These are phyloP conservation scores for Macrostomum lignano DNA, from an alignment of 1,140 invertebrate genomes.

Conservation along the genomic window DNA sequence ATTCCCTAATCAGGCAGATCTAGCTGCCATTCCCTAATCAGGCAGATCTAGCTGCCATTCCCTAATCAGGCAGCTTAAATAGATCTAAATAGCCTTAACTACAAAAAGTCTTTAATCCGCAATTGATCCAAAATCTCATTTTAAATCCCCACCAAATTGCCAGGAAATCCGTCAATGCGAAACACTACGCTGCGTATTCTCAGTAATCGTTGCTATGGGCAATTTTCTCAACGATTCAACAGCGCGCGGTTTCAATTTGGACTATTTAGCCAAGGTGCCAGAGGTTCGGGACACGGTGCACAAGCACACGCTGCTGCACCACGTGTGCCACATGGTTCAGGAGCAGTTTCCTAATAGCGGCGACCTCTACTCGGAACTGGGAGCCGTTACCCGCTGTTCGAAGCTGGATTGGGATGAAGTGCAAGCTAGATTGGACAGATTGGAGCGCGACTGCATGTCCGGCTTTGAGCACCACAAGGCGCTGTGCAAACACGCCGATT, in stretches of 20 bases:
- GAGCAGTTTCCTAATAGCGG: slow-evolving; percentile 66
- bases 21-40: no score
- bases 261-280: slow-evolving; percentile 82
- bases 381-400: slow-evolving; percentile 39
- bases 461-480: slow-evolving; percentile 87
- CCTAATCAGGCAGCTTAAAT: no score
- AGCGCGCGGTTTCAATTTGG: slow-evolving; percentile 69
- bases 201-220: slow-evolving; percentile 67
- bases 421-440: slow-evolving; percentile 41
- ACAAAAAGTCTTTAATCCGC: no score
- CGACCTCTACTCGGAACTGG: slow-evolving; percentile 81
- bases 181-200: slow-evolving; percentile 29
- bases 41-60: no score
- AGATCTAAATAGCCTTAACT: no score
- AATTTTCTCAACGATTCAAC: slow-evolving; percentile 83
- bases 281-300: slow-evolving; percentile 97
- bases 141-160: no score
- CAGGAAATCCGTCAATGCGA: neutral
- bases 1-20: no score
- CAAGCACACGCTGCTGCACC: slow-evolving; percentile 82
- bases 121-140: no score
- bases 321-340: slow-evolving; percentile 80
- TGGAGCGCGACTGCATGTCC: slow-evolving; percentile 78
- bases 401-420: slow-evolving; percentile 30
- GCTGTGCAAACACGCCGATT: slow-evolving; percentile 74